Evolutionary conservation across 2,888 invertebrate species (phyloP).

Genomic region (Pilophorus perplexus): DNA sequence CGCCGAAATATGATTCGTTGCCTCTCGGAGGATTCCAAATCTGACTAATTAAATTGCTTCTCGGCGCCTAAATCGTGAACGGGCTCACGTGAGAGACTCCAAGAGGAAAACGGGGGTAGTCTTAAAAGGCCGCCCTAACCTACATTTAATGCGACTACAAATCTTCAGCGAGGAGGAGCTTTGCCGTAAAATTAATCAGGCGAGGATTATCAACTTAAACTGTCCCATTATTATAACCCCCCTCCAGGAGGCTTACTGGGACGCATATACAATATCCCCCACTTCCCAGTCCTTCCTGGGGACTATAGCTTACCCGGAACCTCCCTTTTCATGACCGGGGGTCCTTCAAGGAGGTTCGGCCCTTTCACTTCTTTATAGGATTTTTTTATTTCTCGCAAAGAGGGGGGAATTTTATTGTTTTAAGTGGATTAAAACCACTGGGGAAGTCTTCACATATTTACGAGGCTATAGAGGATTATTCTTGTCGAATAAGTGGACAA

Average conservation of each 20-base stretch:
- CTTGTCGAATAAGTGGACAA: conserved; percentile 7
- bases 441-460: not conserved
- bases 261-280: conserved; percentile 31
- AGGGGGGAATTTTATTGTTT: conserved; percentile 15
- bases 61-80: no score
- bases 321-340: no score
- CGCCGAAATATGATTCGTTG: no score
- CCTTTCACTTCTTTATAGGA: no score
- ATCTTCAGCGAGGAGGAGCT: conserved; percentile 30
- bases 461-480: conserved; percentile 9
- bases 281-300: not conserved
- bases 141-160: conserved; percentile 34
- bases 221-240: conserved; percentile 39
- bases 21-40: no score
- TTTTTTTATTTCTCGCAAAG: not conserved
- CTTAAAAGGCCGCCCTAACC: conserved; percentile 30
- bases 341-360: no score
- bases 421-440: conserved; percentile 12
- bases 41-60: no score
- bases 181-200: conserved; percentile 36
- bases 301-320: not conserved
- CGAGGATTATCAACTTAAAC: conserved; percentile 39
- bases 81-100: no score
- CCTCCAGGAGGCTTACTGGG: conserved; percentile 12
- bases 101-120: no score